Evolutionary conservation across 2,888 invertebrate species (phyloP), one percentile per base, ranked within the genome.

Genomic region (Melanotus villosus): DNA sequence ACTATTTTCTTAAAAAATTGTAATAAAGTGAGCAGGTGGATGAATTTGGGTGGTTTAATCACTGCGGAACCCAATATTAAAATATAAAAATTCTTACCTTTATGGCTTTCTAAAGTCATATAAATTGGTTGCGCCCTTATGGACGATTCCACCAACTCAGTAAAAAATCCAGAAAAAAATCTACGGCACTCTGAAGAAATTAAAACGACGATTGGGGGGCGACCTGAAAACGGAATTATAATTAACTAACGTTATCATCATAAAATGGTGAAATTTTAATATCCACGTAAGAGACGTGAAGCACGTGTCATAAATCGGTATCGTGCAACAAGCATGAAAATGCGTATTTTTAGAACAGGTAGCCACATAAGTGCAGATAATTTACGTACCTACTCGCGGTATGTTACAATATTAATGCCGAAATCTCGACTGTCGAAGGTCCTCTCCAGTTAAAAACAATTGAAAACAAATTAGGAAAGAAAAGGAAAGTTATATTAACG

Each of bases 91-190:
- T 7, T 1, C 92, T 91, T 85, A 95, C 95, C 94, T 93, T 90
- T 92, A 90, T 90, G 92, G 92, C 92, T 93, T 93, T 92, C 94
- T 94, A 94, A 95, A 95, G 94, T 95, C 95, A 95, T 95, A 95
- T 95, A 95, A 95, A 93, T 93, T 90, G 90, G 90, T 93, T 91
- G 90, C 93, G 92, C 93, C 93, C 93, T 90, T 89, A 89, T 91
- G 92, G 93, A 92, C 92, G 93, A 89, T 87, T 87, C 87, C 87
- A 76, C 74, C 76, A 71, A 70, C 71, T 75, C 54, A 67, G 63
- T 43, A 70, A 70, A 65, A n/a, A 70, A 57, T 52, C 64, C 58
- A 50, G 52, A 59, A 36, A 57, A 41, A 34, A 45, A 19, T 52
- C 34, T 18, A 54, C 43, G 14, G 18, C 12, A 32, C 43, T 32